A percentile compares a stretch with the other conserved stretches of the same genome.
Evolutionary conservation across 2,888 invertebrate genomes (phyloP).

Genomic region (Habrosyne pyritoides): DNA sequence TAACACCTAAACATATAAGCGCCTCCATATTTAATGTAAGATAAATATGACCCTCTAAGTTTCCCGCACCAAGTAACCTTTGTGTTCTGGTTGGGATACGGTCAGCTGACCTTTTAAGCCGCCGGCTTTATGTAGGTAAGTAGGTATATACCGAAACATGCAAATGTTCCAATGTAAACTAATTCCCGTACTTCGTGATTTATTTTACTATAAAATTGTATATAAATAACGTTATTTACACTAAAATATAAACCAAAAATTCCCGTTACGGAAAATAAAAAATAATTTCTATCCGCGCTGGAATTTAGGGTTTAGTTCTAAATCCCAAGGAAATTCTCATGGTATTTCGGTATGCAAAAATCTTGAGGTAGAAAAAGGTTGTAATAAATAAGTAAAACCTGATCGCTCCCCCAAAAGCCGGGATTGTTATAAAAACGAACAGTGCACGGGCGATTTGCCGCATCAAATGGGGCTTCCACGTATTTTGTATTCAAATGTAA

Average conservation of each 20-base stretch:
- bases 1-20: neutral
- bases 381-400: conserved; percentile 3
- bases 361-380: neutral
- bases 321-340: neutral
- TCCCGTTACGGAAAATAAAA: neutral
- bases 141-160: neutral
- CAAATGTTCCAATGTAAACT: neutral
- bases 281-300: neutral
- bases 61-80: neutral
- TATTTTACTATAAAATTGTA: neutral
- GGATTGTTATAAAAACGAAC: neutral
- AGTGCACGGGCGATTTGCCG: conserved; percentile 1
- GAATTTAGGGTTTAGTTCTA: neutral
- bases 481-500: conserved; percentile 1
- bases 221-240: neutral
- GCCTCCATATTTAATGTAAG: conserved; percentile 4
- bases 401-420: neutral
- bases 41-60: conserved; percentile 7
- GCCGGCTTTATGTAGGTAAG: neutral
- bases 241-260: neutral
- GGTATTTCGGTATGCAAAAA: conserved; percentile 1
- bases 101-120: conserved; percentile 1
- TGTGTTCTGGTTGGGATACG: conserved; percentile 6
- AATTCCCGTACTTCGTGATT: neutral
- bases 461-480: neutral